Conservation (phyloP, 2,888 invertebrate genomes). For the Chironomus tentans region DNA sequence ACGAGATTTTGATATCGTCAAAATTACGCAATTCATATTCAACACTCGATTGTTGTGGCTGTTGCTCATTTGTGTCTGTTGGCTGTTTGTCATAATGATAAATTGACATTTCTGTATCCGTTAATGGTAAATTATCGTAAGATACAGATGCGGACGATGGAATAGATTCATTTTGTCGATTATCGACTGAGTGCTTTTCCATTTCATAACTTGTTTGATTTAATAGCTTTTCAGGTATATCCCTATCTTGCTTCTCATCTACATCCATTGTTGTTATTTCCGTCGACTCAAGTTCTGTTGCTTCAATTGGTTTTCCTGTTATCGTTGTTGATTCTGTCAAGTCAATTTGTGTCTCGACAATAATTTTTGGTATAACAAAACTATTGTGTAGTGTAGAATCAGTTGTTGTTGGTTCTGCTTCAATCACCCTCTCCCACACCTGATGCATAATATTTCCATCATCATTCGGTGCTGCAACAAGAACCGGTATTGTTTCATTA, state of each 20-base stretch:
- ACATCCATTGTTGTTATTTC: background rate
- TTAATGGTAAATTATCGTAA: constrained; percentile 19
- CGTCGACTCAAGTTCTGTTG: background rate
- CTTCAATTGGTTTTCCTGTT: background rate
- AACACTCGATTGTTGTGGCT: constrained; percentile 13
- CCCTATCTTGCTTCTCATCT: background rate
- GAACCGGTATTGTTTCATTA: background rate
- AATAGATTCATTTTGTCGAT: constrained; percentile 1
- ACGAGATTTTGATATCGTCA: constrained; percentile 6
- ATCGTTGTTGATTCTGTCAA: background rate
- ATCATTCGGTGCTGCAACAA: background rate
- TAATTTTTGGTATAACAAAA: constrained; percentile 21
- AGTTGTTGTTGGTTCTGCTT: background rate
- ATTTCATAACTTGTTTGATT: constrained; percentile 1
- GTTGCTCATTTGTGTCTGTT: constrained; percentile 11
- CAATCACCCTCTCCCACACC: constrained; percentile 19
- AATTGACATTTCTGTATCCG: constrained; percentile 9
- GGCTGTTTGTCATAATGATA: constrained; percentile 25
- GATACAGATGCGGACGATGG: background rate
- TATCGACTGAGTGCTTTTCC: constrained; percentile 6
- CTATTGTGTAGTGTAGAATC: background rate
- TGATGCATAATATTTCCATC: constrained; percentile 19
- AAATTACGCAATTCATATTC: constrained; percentile 9
- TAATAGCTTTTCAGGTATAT: constrained; percentile 13
- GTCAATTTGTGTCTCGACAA: constrained; percentile 25